Evolutionary conservation across 2,888 invertebrate genomes (phyloP).

Genomic region (Abscondita cerata): DNA sequence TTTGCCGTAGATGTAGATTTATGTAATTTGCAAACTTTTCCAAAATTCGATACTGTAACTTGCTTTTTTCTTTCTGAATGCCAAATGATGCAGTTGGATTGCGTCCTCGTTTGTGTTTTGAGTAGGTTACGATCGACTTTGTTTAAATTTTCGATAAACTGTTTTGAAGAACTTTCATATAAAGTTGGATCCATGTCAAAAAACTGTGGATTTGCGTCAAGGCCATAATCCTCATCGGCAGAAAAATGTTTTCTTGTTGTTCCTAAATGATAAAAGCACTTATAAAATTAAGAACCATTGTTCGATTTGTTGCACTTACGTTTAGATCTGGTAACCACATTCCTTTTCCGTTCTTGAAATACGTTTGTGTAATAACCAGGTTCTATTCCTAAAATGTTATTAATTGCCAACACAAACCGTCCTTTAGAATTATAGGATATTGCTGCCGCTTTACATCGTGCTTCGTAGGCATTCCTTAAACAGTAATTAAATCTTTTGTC

Average conservation of each 20-base stretch:
- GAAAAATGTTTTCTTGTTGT: too few relatives aligned
- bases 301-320: too few relatives aligned
- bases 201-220: neutral
- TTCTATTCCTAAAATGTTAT: neutral
- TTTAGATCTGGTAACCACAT: too few relatives aligned
- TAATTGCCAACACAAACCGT: neutral
- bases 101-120: too few relatives aligned
- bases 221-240: neutral
- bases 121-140: too few relatives aligned
- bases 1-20: neutral
- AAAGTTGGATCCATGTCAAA: neutral
- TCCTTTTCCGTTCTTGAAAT: neutral
- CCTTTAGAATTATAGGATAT: too few relatives aligned
- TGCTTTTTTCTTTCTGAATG: neutral
- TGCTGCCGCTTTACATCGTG: conserved; percentile 3
- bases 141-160: too few relatives aligned
- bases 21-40: neutral
- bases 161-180: too few relatives aligned
- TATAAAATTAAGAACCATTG: too few relatives aligned
- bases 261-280: too few relatives aligned
- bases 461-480: neutral
- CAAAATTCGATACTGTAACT: neutral
- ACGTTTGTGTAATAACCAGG: neutral
- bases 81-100: too few relatives aligned
- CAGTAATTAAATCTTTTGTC: too few relatives aligned